Base-by-base conservation (phyloP, 1,140 invertebrate genomes). In the Cyrtorhinus lividipennis region DNA sequence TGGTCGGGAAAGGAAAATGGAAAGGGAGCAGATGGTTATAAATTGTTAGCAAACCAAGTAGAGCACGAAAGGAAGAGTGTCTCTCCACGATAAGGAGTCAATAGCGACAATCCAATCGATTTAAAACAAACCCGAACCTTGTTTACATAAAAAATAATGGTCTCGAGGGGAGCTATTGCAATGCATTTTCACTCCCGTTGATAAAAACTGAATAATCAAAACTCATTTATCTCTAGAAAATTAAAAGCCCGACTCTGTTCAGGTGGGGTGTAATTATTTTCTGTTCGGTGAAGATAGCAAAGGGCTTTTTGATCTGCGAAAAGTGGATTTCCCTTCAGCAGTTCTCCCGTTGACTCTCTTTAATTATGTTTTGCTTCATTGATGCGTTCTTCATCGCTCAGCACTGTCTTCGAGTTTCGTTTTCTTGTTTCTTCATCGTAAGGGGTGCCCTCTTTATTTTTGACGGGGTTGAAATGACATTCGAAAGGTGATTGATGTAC, bases 51-150 rank as follows among this genome's bases (percentile, higher is more conserved):
- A 30, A 57, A 56, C 20, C 25, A 63, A 63, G 62, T 63, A 22
- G 18, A 22, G 48, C 23, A 57, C 38, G 20, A 56, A 30, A 30
- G n/a, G 62, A 56, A 56, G 62, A 63, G 62, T 63, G 62, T 53
- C 62, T 56, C 38, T 23, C 18, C 24, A 25, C 30, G 62, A 63
- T 63, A 63, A 63, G 62, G 53, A 63, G 62, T 63, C 62, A 63
- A 63, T 63, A 63, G 53, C 25, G 48, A 63, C 48, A 63, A 57
- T 56, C 25, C 46, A 57, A 63, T 63, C 53, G 53, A 57, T 63
- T 30, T 53, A 53, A 53, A 53, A 59, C 27, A 30, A 63, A 25
- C 23, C 48, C 25, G 20, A 24, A 24, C 18, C 53, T 63, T 63
- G 62, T 63, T 63, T 63, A 48, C 62, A 63, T 63, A 57, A 63